A percentile compares a stretch with the other conserved stretches of the same genome.
Evolutionary conservation across 2,113 vertebrate species (phyloP).

Genomic region (Natator depressus): DNA sequence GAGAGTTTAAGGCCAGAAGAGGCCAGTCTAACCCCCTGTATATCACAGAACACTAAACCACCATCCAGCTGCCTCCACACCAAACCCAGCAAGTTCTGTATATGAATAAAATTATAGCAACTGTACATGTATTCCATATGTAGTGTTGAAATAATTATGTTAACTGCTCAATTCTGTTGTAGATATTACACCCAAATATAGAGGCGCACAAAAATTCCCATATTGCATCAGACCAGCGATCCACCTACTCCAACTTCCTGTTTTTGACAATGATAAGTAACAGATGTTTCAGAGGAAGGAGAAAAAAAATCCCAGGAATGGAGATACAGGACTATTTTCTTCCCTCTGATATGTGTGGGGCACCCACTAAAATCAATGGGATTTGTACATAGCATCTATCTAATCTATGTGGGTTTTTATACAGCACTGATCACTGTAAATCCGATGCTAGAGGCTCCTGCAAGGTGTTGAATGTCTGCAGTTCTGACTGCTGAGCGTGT

Average conservation of each 20-base stretch:
- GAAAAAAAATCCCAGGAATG: neutral
- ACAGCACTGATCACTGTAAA: neutral
- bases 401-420: neutral
- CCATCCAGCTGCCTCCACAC: neutral
- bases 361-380: neutral
- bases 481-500: neutral
- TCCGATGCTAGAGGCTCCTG: neutral
- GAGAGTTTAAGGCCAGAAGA: neutral
- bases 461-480: neutral
- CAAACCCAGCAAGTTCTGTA: neutral
- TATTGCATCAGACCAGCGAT: neutral
- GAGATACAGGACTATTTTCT: neutral
- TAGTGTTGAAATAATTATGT: neutral
- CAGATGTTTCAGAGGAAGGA: neutral
- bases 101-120: neutral
- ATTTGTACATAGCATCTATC: neutral
- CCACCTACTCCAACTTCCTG: neutral
- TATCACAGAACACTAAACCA: neutral
- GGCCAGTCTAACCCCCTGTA: neutral
- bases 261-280: conserved; percentile 1
- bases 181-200: neutral
- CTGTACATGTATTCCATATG: neutral
- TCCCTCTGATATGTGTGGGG: neutral
- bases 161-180: neutral
- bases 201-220: neutral